A percentile compares a stretch with the other conserved stretches of the same genome.
phyloP scores from a whole-genome alignment of 2,888 invertebrate species.

The Agonopterix heracliana region DNA sequence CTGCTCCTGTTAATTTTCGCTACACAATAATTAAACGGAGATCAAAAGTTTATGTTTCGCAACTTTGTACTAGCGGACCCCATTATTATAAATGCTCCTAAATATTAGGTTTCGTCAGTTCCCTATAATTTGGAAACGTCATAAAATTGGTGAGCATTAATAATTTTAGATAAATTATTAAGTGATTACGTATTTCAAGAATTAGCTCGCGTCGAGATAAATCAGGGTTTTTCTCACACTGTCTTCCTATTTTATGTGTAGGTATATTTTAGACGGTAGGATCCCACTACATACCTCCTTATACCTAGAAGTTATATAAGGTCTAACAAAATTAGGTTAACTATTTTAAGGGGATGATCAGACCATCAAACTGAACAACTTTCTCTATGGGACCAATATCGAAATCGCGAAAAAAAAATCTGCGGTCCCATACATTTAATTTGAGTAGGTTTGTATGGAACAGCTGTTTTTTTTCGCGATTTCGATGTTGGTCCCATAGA shows the following conservation, averaged over 20 bases:
- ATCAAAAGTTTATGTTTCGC: slow-evolving; percentile 35
- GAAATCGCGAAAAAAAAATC: too few species aligned
- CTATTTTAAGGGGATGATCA: too few species aligned
- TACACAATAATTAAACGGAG: slow-evolving; percentile 33
- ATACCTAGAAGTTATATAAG: too few species aligned
- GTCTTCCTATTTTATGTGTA: neutral
- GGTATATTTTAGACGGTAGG: neutral
- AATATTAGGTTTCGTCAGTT: slow-evolving; percentile 35
- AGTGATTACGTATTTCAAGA: neutral
- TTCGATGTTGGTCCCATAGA: too few species aligned
- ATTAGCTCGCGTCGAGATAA: neutral
- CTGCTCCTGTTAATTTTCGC: slow-evolving; percentile 43
- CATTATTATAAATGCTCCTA: slow-evolving; percentile 44
- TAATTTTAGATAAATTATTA: slow-evolving; percentile 25
- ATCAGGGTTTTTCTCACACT: neutral
- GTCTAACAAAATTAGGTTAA: too few species aligned
- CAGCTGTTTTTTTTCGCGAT: too few species aligned
- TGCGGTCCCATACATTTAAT: too few species aligned
- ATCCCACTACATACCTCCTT: too few species aligned
- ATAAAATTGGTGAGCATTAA: slow-evolving; percentile 35
- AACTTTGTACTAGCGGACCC: slow-evolving; percentile 40
- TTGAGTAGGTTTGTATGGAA: too few species aligned
- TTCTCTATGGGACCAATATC: too few species aligned
- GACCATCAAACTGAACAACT: too few species aligned
- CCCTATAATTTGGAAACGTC: slow-evolving; percentile 46